Conservation (phyloP, 2,888 invertebrate genomes). For the Micoletzkya japonica region DNA sequence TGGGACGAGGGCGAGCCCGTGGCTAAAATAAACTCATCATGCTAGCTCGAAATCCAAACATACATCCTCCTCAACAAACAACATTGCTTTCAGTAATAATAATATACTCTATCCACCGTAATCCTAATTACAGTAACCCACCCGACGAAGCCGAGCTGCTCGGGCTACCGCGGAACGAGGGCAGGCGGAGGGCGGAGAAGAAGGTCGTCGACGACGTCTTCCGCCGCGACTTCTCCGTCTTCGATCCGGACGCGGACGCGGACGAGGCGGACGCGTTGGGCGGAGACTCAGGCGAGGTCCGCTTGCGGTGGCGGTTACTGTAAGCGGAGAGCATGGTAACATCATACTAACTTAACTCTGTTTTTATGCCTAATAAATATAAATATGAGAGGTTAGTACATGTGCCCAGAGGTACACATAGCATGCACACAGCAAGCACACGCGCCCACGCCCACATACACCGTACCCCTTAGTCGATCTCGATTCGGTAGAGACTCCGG, state of each 20-base stretch:
- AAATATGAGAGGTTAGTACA: no score
- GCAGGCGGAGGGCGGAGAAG: slow-evolving; percentile 37
- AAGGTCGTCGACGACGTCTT: slow-evolving; percentile 35
- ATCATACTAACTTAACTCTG: no score
- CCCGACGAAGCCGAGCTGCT: slow-evolving; percentile 16
- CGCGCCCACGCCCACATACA: no score
- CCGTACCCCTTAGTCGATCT: no score
- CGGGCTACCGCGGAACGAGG: slow-evolving; percentile 30
- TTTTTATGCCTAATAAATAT: no score
- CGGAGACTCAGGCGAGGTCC: slow-evolving; percentile 20
- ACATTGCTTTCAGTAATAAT: no score
- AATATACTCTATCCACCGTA: background rate
- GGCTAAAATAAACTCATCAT: slow-evolving; percentile 30
- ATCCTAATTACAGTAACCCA: background rate
- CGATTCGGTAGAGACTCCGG: no score
- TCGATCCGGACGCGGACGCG: slow-evolving; percentile 5
- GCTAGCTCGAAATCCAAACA: no score
- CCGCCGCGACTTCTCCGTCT: slow-evolving; percentile 33
- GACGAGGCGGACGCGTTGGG: no score
- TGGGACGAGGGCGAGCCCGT: slow-evolving; percentile 34
- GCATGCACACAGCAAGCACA: no score
- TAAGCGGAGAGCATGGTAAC: background rate
- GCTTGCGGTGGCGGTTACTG: slow-evolving; percentile 21
- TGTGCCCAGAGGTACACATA: no score
- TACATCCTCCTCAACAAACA: no score